Base-by-base conservation (phyloP, 2,797 vertebrate species). In the Saxicola maurus region DNA sequence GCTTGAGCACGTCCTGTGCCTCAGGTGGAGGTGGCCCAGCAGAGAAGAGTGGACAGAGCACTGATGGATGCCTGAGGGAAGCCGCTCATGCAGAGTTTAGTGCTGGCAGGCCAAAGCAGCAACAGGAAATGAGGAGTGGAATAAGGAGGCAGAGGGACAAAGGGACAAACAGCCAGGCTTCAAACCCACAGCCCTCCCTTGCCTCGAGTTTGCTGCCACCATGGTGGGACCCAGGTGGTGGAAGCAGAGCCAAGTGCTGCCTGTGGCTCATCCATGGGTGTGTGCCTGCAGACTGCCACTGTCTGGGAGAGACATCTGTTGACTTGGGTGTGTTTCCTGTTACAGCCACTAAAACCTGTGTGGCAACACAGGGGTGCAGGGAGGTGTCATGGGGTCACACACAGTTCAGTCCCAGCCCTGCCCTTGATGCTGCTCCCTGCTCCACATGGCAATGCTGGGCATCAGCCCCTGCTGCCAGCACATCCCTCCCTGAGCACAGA, bases 301-400 rank as follows among this genome's bases (percentile, higher is more conserved):
- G 0, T 46, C 72, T 66, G 64, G 38, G 46, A 82, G 72, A 66
- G 67, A 74, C 18, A 76, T 84, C 68, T 89, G 79, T 61, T 75
- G 52, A 75, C 67, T 64, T 79, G 90, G 91, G 92, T 57, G 94
- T 90, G 88, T 82, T 76, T 69, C 66, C 42, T 60, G 31, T 33
- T 72, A 59, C 42, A 67, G 57, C 61, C 24, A 3, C 42, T 73
- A 35, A 91, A 81, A 75, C n/a, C 6, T 1, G 21, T 56, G 60
- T 53, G 65, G 89, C 82, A 91, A 43, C n/a, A 37, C 31, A 81
- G 35, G 21, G 38, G 72, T 82, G 77, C 86, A 87, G 76, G 71
- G 62, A 80, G 9, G 40, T 82, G 64, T 78, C 90, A 74, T 0
- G 1, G 64, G 45, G 82, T 86, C 84, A 84, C 0, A 0, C 59